Evolutionary conservation across 1,140 invertebrate species (phyloP).

Genomic region (Neodiprion virginianus): DNA sequence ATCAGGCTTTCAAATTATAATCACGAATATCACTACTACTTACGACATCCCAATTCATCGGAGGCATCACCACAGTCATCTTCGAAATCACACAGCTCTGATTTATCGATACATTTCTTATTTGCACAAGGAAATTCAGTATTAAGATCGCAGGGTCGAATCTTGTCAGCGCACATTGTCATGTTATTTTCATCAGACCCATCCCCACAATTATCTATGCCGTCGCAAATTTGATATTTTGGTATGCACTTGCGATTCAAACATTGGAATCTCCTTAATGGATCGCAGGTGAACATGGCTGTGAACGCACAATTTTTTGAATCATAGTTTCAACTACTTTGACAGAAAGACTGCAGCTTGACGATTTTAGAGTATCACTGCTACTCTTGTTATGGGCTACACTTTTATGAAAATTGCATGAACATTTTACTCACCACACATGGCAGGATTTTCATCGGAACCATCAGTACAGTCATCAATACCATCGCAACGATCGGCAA

Average conservation of each 20-base stretch:
- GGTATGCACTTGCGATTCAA: constrained; percentile 88
- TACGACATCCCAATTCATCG: constrained; percentile 90
- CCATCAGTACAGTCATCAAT: constrained; percentile 90
- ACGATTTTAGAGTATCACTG: neutral
- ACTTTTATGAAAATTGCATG: neutral
- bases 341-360: neutral
- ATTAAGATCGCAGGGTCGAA: constrained; percentile 75
- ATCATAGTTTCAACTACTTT: constrained; percentile 2
- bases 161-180: constrained; percentile 79
- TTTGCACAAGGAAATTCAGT: constrained; percentile 90
- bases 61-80: constrained; percentile 86
- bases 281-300: constrained; percentile 85
- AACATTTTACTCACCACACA: constrained; percentile 68
- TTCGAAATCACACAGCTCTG: constrained; percentile 82
- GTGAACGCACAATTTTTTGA: constrained; percentile 27
- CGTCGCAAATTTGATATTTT: constrained; percentile 83
- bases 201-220: constrained; percentile 91
- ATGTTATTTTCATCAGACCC: constrained; percentile 93
- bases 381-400: neutral
- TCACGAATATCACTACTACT: constrained; percentile 46
- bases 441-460: constrained; percentile 82
- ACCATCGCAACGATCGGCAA: constrained; percentile 87
- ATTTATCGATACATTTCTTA: constrained; percentile 83
- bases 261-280: constrained; percentile 84
- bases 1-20: neutral